phyloP scores from a whole-genome alignment of 2,113 vertebrate species.

The Cavia aperea region DNA sequence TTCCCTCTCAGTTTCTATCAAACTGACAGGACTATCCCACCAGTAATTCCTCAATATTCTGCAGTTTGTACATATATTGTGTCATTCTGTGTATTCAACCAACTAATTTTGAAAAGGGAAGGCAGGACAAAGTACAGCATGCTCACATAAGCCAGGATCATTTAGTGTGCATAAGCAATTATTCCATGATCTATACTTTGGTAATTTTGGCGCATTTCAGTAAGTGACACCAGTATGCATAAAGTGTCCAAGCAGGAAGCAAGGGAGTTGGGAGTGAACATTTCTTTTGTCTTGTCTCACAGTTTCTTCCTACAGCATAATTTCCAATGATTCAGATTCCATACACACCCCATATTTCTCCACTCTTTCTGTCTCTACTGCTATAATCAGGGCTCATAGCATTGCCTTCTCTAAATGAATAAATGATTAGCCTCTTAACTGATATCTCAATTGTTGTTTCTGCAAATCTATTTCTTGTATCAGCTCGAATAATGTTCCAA shows the following conservation, averaged over 20 bases:
- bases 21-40: rapidly evolving
- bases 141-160: background rate
- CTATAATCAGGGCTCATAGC: background rate
- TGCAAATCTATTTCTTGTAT: background rate
- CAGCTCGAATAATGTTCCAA: background rate
- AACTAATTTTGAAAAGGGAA: background rate
- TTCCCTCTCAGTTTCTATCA: background rate
- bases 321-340: background rate
- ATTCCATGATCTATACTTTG: background rate
- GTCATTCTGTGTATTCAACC: background rate
- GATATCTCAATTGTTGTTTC: background rate
- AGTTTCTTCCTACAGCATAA: background rate
- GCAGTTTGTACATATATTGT: background rate
- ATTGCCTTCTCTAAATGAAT: background rate
- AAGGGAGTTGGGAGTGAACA: background rate
- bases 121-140: background rate
- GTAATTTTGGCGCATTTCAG: background rate
- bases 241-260: background rate
- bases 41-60: background rate
- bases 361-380: background rate
- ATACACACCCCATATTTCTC: background rate
- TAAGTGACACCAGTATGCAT: background rate
- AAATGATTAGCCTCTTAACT: background rate
- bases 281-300: background rate
- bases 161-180: background rate